A percentile compares a stretch with the other conserved stretches of the same genome.
Conservation (phyloP, 1,140 invertebrate species). For the Frieseomelitta varia region DNA sequence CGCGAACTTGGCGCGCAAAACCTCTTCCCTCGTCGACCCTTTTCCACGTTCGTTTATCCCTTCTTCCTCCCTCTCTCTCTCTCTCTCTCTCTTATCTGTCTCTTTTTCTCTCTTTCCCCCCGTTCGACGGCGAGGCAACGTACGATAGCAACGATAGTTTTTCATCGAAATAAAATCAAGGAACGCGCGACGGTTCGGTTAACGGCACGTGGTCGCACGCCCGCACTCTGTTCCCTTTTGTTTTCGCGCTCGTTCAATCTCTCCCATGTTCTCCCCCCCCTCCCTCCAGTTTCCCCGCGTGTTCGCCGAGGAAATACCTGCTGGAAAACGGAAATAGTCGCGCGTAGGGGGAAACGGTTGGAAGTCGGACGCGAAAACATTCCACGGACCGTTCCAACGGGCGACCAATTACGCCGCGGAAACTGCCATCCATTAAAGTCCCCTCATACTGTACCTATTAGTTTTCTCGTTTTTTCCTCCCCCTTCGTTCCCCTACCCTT, state of each 20-base stretch:
- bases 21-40: background rate
- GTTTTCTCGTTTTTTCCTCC: constrained; percentile 21
- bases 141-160: constrained; percentile 1
- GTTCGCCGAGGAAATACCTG: background rate
- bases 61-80: too few relatives aligned
- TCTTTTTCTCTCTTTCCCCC: background rate
- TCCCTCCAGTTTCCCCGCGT: background rate
- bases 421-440: constrained; percentile 50
- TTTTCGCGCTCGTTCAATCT: background rate
- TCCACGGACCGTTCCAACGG: constrained; percentile 14
- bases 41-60: background rate
- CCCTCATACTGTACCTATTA: constrained; percentile 36
- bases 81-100: too few relatives aligned
- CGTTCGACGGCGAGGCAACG: background rate
- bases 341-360: background rate
- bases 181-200: background rate
- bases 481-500: background rate
- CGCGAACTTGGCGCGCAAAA: background rate
- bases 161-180: constrained; percentile 21
- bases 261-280: too few relatives aligned
- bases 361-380: constrained; percentile 39
- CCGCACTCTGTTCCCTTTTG: background rate
- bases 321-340: constrained; percentile 22
- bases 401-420: constrained; percentile 51
- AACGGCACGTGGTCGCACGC: background rate